These are phyloP conservation scores for Bufotes viridis DNA, from an alignment of 2,797 vertebrate species.

Conservation along the genomic window DNA sequence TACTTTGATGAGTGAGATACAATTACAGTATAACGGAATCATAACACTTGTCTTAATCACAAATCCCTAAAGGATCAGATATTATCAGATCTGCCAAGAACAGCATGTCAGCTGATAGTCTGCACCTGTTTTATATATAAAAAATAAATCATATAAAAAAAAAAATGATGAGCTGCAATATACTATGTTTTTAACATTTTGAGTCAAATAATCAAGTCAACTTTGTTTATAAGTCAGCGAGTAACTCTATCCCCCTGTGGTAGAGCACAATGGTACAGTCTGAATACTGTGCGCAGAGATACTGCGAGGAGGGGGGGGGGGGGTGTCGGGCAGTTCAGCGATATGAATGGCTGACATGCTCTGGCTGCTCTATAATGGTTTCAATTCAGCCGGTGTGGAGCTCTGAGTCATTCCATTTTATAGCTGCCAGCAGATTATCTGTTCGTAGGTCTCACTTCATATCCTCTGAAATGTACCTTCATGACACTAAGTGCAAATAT, in stretches of 20 bases:
- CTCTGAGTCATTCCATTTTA: slow-evolving; percentile 48
- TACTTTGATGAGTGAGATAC: slow-evolving; percentile 1
- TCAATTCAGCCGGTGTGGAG: slow-evolving; percentile 34
- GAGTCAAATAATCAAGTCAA: neutral
- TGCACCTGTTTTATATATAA: slow-evolving; percentile 3
- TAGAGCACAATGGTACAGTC: slow-evolving; percentile 19
- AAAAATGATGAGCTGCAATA: neutral
- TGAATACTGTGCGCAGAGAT: slow-evolving; percentile 2
- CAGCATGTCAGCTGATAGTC: neutral
- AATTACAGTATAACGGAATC: neutral
- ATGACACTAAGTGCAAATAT: slow-evolving; percentile 43
- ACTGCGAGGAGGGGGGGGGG: slow-evolving; percentile 32
- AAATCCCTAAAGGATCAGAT: neutral
- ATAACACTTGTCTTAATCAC: slow-evolving; percentile 2
- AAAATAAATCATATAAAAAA: slow-evolving; percentile 2
- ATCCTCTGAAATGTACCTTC: slow-evolving; percentile 11
- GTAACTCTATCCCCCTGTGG: neutral
- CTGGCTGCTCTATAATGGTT: slow-evolving; percentile 56
- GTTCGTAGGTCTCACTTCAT: slow-evolving; percentile 27
- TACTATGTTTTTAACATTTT: neutral
- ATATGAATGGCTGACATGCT: slow-evolving; percentile 59
- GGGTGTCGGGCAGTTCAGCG: slow-evolving; percentile 38
- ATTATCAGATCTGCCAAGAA: neutral
- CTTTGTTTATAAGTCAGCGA: neutral
- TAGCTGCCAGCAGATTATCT: slow-evolving; percentile 36